Conservation (phyloP, 2,797 vertebrate genomes). For the Oreonectes daqikongensis region DNA sequence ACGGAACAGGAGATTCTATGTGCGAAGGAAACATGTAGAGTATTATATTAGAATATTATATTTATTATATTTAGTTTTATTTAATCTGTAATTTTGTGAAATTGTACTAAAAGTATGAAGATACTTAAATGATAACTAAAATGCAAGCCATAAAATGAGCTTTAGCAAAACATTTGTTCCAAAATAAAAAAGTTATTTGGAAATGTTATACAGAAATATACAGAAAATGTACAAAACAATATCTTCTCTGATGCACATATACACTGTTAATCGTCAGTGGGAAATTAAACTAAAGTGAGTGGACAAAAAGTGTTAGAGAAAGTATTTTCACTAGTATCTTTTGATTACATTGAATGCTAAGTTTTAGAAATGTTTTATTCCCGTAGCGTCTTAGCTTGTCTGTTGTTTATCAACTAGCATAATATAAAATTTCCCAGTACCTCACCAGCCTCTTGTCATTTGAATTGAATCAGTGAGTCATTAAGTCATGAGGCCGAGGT, state of each 20-base stretch:
- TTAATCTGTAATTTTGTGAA: background rate
- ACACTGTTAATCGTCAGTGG: background rate
- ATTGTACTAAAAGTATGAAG: background rate
- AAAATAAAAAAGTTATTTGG: no score
- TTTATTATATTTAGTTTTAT: no score
- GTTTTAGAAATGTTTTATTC: background rate
- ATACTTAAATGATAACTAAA: background rate
- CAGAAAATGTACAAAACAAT: background rate
- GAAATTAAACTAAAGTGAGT: background rate
- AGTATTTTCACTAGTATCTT: background rate
- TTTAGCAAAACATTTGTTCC: background rate
- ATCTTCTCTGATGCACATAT: background rate
- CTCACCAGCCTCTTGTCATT: constrained; percentile 34
- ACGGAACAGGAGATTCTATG: no score
- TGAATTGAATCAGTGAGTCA: constrained; percentile 49
- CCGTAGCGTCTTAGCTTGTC: background rate
- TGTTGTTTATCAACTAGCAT: constrained; percentile 29
- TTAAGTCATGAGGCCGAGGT: constrained; percentile 29
- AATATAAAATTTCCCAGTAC: constrained; percentile 22
- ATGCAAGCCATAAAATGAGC: background rate
- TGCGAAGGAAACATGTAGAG: no score
- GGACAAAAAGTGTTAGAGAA: background rate
- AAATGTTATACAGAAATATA: background rate
- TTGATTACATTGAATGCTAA: background rate
- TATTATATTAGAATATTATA: no score